Evolutionary conservation across 35 echinoderm and acorn worm genomes (phyloP).

Genomic region (Ophiothrix spiculata): DNA sequence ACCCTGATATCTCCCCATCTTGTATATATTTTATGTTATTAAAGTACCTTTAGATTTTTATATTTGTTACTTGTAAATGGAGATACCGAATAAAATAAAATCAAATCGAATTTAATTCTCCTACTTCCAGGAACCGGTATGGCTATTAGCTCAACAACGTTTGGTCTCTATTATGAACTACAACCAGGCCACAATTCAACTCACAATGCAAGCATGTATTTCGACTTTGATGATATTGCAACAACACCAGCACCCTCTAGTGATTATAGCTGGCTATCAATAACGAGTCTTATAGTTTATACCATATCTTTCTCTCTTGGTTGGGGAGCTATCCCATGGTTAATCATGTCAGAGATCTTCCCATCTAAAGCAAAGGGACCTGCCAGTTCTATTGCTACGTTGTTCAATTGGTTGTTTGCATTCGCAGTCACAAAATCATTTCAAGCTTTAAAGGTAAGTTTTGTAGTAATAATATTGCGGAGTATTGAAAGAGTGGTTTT

Average conservation of each 20-base stretch:
- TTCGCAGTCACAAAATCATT: conserved; percentile 89
- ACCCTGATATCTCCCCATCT: too few species aligned
- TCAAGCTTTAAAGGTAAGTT: conserved; percentile 58
- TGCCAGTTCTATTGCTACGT: conserved; percentile 74
- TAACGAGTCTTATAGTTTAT: conserved; percentile 84
- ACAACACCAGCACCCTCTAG: neutral
- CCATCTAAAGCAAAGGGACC: conserved; percentile 75
- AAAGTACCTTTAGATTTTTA: too few species aligned
- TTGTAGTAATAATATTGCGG: neutral
- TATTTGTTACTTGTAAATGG: too few species aligned
- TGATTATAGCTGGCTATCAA: conserved; percentile 56
- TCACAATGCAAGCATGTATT: neutral
- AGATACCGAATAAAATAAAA: too few species aligned
- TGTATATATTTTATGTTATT: too few species aligned
- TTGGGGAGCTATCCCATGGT: conserved; percentile 89
- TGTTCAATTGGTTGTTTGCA: conserved; percentile 79
- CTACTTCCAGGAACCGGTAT: conserved; percentile 48
- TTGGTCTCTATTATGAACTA: conserved; percentile 85
- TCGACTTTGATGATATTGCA: neutral
- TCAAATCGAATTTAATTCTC: too few species aligned
- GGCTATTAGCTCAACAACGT: conserved; percentile 75
- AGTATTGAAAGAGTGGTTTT: neutral
- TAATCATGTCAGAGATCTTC: conserved; percentile 98
- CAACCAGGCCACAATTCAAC: neutral
- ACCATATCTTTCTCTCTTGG: conserved; percentile 85